A percentile compares a stretch with the other conserved stretches of the same genome.
Conservation (phyloP, 2,888 invertebrate genomes). For the Nowickia ferox region DNA sequence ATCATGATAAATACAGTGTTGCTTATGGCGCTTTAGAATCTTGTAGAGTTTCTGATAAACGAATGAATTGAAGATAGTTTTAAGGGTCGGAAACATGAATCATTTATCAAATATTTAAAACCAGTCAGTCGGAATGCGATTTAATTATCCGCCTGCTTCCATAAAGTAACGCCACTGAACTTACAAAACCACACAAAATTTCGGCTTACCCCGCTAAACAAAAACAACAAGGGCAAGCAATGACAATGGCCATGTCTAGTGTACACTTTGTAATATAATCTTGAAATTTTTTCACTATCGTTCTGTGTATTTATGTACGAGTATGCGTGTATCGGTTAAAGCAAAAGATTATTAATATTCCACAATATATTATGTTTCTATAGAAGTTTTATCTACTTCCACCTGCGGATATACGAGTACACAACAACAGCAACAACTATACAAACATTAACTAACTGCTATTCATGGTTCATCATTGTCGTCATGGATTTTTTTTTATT, state of each 20-base stretch:
- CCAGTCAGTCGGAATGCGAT: too few relatives aligned
- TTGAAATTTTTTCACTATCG: too few relatives aligned
- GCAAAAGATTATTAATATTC: background rate
- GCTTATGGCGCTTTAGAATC: too few relatives aligned
- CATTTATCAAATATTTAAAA: too few relatives aligned
- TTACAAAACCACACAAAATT: too few relatives aligned
- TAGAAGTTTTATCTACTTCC: conserved; percentile 61
- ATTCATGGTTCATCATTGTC: conserved; percentile 41
- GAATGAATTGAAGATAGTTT: too few relatives aligned
- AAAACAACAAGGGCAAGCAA: background rate
- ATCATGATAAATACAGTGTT: too few relatives aligned
- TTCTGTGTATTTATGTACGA: background rate
- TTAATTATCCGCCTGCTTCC: too few relatives aligned
- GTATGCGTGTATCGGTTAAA: background rate
- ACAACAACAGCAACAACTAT: background rate
- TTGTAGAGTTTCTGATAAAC: too few relatives aligned
- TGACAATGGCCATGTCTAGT: background rate
- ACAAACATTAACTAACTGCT: background rate
- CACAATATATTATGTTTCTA: conserved; percentile 11
- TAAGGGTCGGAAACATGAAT: too few relatives aligned
- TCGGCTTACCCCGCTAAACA: background rate
- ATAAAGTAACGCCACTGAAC: too few relatives aligned
- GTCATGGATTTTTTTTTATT: background rate
- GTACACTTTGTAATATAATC: background rate
- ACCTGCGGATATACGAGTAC: conserved; percentile 64